Percentiles rank a stretch among this genome's conserved stretches.
Conservation (phyloP, 2,888 invertebrate genomes). For the Notodonta dromedarius region DNA sequence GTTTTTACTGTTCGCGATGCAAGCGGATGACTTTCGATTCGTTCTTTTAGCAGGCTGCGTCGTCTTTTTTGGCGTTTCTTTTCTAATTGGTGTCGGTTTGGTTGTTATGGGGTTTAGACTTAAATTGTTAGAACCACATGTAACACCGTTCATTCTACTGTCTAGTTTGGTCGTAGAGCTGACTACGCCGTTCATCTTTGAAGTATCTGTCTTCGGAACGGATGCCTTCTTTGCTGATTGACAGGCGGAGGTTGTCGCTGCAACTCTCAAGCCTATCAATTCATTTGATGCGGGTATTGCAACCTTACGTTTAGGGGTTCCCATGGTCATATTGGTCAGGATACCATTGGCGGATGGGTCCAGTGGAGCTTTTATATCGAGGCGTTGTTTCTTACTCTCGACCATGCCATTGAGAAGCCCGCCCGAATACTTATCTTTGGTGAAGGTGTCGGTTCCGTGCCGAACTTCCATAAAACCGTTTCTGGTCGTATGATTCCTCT, state of each 20-base stretch:
- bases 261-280: slow-evolving; percentile 53
- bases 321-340: slow-evolving; percentile 46
- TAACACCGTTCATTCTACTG: slow-evolving; percentile 77
- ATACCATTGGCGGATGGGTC: slow-evolving; percentile 73
- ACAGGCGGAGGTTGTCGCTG: slow-evolving; percentile 54
- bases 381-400: slow-evolving; percentile 59
- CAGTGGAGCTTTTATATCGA: slow-evolving; percentile 49
- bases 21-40: slow-evolving; percentile 76
- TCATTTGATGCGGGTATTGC: slow-evolving; percentile 63
- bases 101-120: slow-evolving; percentile 60
- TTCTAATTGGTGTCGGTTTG: slow-evolving; percentile 59
- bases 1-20: slow-evolving; percentile 78
- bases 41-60: slow-evolving; percentile 62
- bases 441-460: slow-evolving; percentile 54
- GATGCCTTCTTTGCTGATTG: slow-evolving; percentile 58
- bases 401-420: slow-evolving; percentile 60
- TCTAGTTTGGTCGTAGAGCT: slow-evolving; percentile 78
- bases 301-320: slow-evolving; percentile 57
- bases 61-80: slow-evolving; percentile 61
- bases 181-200: slow-evolving; percentile 66
- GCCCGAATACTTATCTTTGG: slow-evolving; percentile 55
- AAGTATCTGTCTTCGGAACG: slow-evolving; percentile 54
- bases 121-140: slow-evolving; percentile 76
- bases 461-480: slow-evolving; percentile 73
- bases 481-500: slow-evolving; percentile 58